A percentile compares a stretch with the other conserved stretches of the same genome.
Evolutionary conservation across 1,140 invertebrate species (phyloP).

Genomic region (Achatina immaculata): DNA sequence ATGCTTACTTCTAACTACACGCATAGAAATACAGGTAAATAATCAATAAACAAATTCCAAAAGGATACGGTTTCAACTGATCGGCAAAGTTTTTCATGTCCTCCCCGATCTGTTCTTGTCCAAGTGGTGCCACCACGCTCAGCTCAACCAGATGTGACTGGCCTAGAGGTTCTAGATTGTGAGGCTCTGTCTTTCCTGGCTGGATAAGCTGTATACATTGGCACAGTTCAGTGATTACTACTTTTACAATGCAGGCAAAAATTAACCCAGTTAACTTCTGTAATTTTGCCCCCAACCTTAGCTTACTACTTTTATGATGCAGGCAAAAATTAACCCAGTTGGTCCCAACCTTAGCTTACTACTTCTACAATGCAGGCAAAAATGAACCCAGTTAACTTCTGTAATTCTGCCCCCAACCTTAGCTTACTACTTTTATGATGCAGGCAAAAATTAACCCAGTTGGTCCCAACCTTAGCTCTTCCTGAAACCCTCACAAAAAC

Average conservation of each 20-base stretch:
- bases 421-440: too few species aligned
- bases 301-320: too few species aligned
- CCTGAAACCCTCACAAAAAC: too few species aligned
- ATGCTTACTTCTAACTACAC: too few species aligned
- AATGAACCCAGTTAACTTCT: not conserved
- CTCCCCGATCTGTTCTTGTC: slow-evolving; percentile 92
- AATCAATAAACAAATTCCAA: not conserved
- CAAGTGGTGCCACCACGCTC: slow-evolving; percentile 91
- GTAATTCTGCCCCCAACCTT: not conserved
- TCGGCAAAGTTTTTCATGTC: slow-evolving; percentile 96
- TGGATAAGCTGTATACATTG: slow-evolving; percentile 76
- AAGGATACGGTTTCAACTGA: slow-evolving; percentile 85
- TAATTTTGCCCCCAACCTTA: not conserved
- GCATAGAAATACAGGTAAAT: too few species aligned
- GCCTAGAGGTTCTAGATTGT: slow-evolving; percentile 88
- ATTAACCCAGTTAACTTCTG: not conserved
- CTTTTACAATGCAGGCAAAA: not conserved
- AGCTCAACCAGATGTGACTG: slow-evolving; percentile 95
- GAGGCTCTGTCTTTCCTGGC: slow-evolving; percentile 72
- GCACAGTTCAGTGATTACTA: not conserved
- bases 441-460: too few species aligned
- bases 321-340: too few species aligned
- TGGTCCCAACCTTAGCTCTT: too few species aligned
- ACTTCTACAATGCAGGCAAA: not conserved
- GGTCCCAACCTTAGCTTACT: too few species aligned